A percentile compares a stretch with the other conserved stretches of the same genome.
Conservation (phyloP, 2,113 vertebrate genomes). For the Pelusios castaneus region DNA sequence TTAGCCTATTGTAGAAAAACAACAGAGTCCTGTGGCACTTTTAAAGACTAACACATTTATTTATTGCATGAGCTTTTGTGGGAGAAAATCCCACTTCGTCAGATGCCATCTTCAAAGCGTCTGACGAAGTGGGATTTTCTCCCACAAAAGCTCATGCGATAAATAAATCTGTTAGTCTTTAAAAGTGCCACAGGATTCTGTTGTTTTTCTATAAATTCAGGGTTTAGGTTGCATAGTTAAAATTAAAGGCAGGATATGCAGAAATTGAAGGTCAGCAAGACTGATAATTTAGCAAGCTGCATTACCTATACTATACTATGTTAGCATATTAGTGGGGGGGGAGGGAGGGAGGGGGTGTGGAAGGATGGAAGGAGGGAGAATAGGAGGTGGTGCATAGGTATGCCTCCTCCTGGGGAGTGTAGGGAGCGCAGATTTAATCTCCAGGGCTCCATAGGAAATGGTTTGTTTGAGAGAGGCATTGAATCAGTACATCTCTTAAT, state of each 20-base stretch:
- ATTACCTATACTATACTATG: background rate
- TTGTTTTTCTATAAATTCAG: background rate
- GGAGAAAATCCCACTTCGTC: too few relatives aligned
- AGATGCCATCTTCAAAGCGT: too few relatives aligned
- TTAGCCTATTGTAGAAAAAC: too few relatives aligned
- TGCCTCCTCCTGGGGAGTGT: background rate
- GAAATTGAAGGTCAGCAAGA: background rate
- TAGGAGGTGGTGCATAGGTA: accelerated
- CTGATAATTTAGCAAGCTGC: background rate
- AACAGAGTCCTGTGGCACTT: too few relatives aligned
- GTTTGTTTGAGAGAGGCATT: background rate
- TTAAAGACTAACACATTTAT: too few relatives aligned
- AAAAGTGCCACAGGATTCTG: too few relatives aligned
- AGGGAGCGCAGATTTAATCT: background rate
- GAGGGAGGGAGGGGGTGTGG: too few relatives aligned
- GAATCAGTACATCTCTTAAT: background rate
- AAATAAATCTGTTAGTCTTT: too few relatives aligned
- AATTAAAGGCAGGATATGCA: background rate
- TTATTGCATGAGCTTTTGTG: too few relatives aligned
- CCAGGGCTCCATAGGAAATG: background rate
- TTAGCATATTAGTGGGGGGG: accelerated
- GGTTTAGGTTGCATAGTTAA: background rate
- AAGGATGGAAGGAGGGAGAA: too few relatives aligned
- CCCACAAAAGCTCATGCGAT: too few relatives aligned
- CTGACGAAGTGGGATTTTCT: too few relatives aligned